Percentiles rank a stretch among this genome's conserved stretches.
Conservation (phyloP, 2,888 invertebrate genomes). For the Rhogogaster chlorosoma region DNA sequence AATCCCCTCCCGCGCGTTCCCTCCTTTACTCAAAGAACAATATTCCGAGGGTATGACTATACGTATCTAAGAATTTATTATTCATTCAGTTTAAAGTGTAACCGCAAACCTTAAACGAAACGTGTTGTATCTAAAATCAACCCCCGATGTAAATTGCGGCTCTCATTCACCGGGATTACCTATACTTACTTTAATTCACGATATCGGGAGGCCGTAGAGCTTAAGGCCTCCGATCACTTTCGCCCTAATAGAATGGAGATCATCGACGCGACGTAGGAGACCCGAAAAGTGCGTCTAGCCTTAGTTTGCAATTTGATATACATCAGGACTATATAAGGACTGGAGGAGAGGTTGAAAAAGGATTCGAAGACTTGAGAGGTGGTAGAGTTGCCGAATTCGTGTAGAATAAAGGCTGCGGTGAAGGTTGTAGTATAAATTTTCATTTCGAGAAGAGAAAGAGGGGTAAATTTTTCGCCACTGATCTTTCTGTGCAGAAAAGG, state of each 20-base stretch:
- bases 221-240: neutral
- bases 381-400: too few species aligned
- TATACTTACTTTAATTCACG: conserved; percentile 20
- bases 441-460: neutral
- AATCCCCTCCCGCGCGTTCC: neutral
- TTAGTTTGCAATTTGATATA: conserved; percentile 21
- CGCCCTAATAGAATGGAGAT: conserved; percentile 2
- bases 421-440: neutral
- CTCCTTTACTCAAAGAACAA: neutral
- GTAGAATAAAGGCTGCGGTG: neutral
- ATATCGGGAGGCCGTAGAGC: neutral
- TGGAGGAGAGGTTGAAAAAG: neutral
- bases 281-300: conserved; percentile 44
- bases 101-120: conserved; percentile 14
- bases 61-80: conserved; percentile 24
- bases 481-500: neutral
- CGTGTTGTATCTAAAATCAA: conserved; percentile 40
- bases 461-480: neutral
- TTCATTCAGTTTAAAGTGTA: conserved; percentile 10
- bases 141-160: neutral
- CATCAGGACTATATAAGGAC: neutral
- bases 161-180: neutral
- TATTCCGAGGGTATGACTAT: neutral
- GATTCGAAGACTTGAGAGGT: neutral
- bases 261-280: conserved; percentile 5